Evolutionary conservation across 2,113 vertebrate species (phyloP).

Genomic region (Grammatotria lemairii): DNA sequence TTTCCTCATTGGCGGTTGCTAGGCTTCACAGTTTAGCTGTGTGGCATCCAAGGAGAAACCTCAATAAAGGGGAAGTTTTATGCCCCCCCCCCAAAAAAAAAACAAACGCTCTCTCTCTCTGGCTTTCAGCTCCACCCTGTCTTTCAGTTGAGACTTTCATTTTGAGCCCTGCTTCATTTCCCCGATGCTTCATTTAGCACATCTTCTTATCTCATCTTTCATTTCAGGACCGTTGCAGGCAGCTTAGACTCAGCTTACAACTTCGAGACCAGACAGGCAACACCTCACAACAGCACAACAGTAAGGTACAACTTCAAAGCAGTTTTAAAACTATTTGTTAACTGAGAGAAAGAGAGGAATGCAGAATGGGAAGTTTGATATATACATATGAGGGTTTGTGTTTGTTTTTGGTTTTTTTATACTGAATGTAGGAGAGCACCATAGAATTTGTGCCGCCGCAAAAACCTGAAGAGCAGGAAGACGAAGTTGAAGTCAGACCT

Average conservation of each 20-base stretch:
- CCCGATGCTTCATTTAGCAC: neutral
- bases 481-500: neutral
- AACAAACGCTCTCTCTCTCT: neutral
- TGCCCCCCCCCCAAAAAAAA: neutral
- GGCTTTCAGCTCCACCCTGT: neutral
- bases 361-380: neutral
- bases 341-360: neutral
- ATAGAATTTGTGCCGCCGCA: constrained; percentile 1
- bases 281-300: constrained; percentile 45
- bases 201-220: constrained; percentile 23
- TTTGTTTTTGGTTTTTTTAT: neutral
- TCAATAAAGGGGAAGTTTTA: constrained; percentile 5
- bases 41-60: neutral
- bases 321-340: neutral
- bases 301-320: constrained; percentile 51
- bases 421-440: constrained; percentile 28
- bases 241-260: constrained; percentile 64
- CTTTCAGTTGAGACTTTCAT: neutral
- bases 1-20: constrained; percentile 23
- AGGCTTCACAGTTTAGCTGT: neutral
- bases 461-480: constrained; percentile 1
- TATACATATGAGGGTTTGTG: neutral
- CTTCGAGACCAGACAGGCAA: constrained; percentile 50
- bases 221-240: constrained; percentile 62
- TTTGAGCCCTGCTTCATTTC: neutral